Base-by-base conservation (phyloP, 2,797 vertebrate species). In the Manis javanica region DNA sequence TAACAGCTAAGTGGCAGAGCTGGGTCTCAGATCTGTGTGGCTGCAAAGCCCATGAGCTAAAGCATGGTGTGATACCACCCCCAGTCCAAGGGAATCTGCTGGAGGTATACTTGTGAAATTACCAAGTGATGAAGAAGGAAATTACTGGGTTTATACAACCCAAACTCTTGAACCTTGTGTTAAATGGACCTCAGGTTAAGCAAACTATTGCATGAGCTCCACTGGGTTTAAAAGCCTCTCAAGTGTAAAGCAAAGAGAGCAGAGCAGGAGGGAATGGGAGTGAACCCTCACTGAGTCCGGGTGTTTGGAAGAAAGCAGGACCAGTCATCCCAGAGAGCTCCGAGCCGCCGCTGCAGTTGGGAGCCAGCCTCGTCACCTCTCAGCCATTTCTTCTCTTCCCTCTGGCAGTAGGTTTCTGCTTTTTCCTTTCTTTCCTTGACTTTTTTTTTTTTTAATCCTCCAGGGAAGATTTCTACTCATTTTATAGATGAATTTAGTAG, bases 401-500 rank as follows among this genome's bases (percentile, higher is more conserved):
- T 46, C 79, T 10, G 4, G 59, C 16, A 2, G 3, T 7, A 16
- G 23, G 24, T 46, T 86, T 92, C 53, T 87, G 69, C 49, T 2
- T 63, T 77, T 59, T 57, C 57, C 23, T 77, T 79, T 16, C 3
- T 19, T 75, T 59, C 5, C 16, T 15, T 29, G 4, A 10, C 55
- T 15, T 6, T 42, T 19, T 12, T 29, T 16, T 0, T 0, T 8
- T 3, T 3, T 42, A 90, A 9, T 24, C 55, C 71, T 74, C 59
- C 26, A 4, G 46, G 91, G 87, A 96, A 72, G 53, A 68, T 95
- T 94, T 95, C 81, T 91, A 84, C n/a, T 87, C 63, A 14, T 88
- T 95, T 95, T 79, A 92, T 74, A 94, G 72, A 87, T 94, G 85
- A 92, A 86, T 79, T 95, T 85, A 88, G 82, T 92, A 85, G 94